A percentile compares a stretch with the other conserved stretches of the same genome.
Conservation (phyloP, 1,140 invertebrate species). For the Delia radicum region DNA sequence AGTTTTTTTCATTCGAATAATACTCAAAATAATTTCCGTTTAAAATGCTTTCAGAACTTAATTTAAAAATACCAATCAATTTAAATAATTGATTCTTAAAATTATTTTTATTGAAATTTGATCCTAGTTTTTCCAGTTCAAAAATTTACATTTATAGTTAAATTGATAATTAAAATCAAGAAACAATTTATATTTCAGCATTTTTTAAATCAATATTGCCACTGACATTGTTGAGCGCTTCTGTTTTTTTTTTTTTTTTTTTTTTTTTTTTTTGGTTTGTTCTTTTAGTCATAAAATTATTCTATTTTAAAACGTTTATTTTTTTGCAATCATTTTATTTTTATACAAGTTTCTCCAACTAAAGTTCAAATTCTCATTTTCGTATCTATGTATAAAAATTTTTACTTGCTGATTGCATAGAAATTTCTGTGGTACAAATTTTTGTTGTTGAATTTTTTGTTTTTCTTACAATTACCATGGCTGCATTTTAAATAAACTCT, state of each 20-base stretch:
- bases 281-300: background rate
- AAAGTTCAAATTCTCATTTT: constrained; percentile 4
- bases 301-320: background rate
- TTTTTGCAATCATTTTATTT: background rate
- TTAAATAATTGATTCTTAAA: no score
- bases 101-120: no score
- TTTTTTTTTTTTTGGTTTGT: background rate
- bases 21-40: no score
- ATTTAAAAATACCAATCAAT: no score
- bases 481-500: background rate
- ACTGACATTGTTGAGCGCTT: background rate
- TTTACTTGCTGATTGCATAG: background rate
- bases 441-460: constrained; percentile 26
- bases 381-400: background rate
- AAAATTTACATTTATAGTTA: no score
- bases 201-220: background rate
- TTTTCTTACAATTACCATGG: constrained; percentile 25
- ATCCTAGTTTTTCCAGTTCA: no score
- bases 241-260: no score
- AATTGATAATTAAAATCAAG: no score
- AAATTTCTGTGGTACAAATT: background rate
- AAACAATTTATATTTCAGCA: background rate
- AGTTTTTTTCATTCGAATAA: no score
- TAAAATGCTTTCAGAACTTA: no score
- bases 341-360: background rate